Evolutionary conservation across 2,888 invertebrate genomes (phyloP), one percentile per base, ranked within the genome.

Genomic region (Laothoe populi): DNA sequence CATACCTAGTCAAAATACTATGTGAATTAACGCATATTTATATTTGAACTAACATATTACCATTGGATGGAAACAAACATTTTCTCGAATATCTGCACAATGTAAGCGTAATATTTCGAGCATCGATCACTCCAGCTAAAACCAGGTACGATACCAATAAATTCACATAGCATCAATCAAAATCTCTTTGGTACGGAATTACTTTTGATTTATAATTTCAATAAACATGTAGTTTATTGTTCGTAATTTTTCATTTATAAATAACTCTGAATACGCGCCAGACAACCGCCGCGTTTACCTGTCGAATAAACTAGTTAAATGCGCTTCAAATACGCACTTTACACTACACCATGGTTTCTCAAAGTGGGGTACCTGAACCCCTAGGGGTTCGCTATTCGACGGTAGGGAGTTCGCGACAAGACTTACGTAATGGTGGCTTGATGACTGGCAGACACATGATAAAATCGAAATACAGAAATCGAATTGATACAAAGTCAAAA

Each of bases 231-330:
- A 65, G 66, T 74, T 74, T 74, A 76, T 68, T 64, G 67, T 60
- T 63, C 64, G 68, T 66, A 42, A 58, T 65, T 42, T 60, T 64
- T 73, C 57, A 63, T 65, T 67, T 67, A 63, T 64, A 64, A 68
- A 72, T 67, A 67, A 58, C 57, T 45, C 31, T 68, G 75, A 70
- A 65, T 61, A 66, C 65, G 65, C 74, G 77, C 74, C 69, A 76
- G 64, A 61, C 60, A n/a, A n/a, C 13, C 24, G 23, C 40, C 11
- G 57, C 40, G 57, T 42, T 58, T 58, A 58, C 57, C 40, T 60
- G 46, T 24, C 38, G 46, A 60, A 48, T 48, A 46, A 60, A 38
- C 46, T 60, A 53, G 53, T 35, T 35, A 19, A 53, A 53, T 53
- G 16, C 53, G 53, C 35, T 10, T 53, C 11, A 19, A 19, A 53